Conservation (phyloP, 2,797 vertebrate genomes). For the Leucoraja ocellata region DNA sequence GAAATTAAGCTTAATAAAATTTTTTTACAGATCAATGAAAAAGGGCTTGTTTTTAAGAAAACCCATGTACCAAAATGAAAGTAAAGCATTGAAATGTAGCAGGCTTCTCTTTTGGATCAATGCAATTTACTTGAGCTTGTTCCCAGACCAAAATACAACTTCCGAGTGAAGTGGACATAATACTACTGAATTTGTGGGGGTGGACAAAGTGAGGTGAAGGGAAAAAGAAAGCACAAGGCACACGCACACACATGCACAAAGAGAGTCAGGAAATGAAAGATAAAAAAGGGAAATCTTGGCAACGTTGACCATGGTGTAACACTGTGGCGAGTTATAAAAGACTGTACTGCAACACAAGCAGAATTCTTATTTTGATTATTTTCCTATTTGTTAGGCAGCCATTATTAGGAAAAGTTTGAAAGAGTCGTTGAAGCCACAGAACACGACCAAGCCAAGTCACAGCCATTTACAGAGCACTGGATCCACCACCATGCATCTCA, state of each 20-base stretch:
- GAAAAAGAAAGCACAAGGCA: not conserved
- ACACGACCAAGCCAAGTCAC: not conserved
- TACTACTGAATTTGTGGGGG: not conserved
- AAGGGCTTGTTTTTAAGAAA: no score
- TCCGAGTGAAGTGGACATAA: not conserved
- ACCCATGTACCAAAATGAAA: not conserved
- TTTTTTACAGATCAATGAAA: not conserved
- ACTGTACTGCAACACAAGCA: not conserved
- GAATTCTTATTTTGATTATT: not conserved
- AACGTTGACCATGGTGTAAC: not conserved
- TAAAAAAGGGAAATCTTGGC: not conserved
- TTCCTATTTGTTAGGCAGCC: not conserved
- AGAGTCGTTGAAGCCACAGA: not conserved
- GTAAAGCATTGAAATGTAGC: not conserved
- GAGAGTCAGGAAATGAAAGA: not conserved
- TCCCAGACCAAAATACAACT: not conserved
- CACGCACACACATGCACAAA: not conserved
- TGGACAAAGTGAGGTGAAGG: not conserved
- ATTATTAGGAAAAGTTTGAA: not conserved
- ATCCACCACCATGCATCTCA: not conserved
- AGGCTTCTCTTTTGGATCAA: constrained; percentile 9
- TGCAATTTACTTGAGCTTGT: not conserved
- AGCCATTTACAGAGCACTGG: not conserved
- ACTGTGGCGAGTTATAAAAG: not conserved
- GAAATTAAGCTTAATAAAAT: not conserved